Conservation (phyloP, 2,113 vertebrate genomes). For the Thinocorus orbignyianus region DNA sequence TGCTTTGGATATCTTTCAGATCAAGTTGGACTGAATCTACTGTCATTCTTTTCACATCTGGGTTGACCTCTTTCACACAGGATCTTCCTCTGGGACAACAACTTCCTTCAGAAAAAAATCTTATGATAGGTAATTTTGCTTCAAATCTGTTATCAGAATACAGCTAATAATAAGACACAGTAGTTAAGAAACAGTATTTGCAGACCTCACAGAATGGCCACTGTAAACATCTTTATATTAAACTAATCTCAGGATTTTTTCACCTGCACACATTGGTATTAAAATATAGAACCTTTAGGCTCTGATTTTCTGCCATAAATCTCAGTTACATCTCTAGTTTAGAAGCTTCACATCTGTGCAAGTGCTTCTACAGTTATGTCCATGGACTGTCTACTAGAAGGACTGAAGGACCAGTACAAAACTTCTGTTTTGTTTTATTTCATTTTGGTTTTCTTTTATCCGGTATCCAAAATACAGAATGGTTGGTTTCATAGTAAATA, state of each 20-base stretch:
- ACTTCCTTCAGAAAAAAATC: not conserved
- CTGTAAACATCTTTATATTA: not conserved
- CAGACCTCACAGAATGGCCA: not conserved
- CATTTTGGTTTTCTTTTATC: not conserved
- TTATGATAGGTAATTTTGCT: not conserved
- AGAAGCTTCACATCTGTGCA: not conserved
- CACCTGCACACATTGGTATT: not conserved
- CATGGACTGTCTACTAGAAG: not conserved
- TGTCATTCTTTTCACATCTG: not conserved
- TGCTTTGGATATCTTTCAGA: not conserved
- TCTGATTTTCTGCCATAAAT: not conserved
- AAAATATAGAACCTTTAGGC: not conserved
- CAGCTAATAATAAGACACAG: not conserved
- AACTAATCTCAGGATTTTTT: not conserved
- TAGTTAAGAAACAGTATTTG: not conserved
- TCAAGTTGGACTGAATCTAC: not conserved
- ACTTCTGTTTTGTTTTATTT: not conserved
- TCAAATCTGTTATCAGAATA: not conserved
- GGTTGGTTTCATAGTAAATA: not conserved
- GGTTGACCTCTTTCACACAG: not conserved
- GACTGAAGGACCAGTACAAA: not conserved
- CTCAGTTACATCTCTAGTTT: not conserved
- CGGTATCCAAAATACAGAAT: not conserved
- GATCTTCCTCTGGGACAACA: not conserved
- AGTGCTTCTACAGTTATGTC: not conserved